phyloP scores from a whole-genome alignment of 2,797 vertebrate species.

The Urocyon cinereoargenteus region DNA sequence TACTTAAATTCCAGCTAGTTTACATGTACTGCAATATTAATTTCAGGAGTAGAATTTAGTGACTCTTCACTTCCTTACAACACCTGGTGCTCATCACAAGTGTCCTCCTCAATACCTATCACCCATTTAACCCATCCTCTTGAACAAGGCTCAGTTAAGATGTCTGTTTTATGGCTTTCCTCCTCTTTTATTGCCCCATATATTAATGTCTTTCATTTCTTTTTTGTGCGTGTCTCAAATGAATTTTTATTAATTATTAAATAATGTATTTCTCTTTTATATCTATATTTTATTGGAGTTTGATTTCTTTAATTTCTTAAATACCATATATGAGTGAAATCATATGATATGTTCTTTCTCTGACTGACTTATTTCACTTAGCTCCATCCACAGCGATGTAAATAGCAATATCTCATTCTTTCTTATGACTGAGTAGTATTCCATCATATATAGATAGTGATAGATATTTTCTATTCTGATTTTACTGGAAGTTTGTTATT shows the following conservation, averaged over 20 bases:
- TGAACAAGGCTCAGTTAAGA: neutral
- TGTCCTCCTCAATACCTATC: neutral
- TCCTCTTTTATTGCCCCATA: too few species aligned
- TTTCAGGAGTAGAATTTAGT: neutral
- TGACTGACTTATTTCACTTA: too few species aligned
- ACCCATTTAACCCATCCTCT: neutral
- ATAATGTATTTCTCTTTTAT: too few species aligned
- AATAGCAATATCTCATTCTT: neutral
- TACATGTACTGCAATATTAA: neutral
- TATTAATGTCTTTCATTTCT: too few species aligned
- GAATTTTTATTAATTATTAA: too few species aligned
- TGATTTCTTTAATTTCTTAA: neutral
- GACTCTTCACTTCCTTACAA: neutral
- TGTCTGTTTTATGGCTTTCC: neutral
- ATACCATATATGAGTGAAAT: neutral
- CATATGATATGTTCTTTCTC: neutral
- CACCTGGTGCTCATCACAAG: neutral
- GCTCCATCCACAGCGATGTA: neutral
- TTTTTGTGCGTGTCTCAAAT: too few species aligned
- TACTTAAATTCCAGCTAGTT: neutral
- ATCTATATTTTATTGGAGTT: too few species aligned
- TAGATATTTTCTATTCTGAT: neutral
- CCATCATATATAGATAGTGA: neutral
- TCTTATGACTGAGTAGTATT: neutral
- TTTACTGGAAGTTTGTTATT: neutral